Evolutionary conservation across 2,888 invertebrate genomes (phyloP).

Genomic region (Sturmia bella): DNA sequence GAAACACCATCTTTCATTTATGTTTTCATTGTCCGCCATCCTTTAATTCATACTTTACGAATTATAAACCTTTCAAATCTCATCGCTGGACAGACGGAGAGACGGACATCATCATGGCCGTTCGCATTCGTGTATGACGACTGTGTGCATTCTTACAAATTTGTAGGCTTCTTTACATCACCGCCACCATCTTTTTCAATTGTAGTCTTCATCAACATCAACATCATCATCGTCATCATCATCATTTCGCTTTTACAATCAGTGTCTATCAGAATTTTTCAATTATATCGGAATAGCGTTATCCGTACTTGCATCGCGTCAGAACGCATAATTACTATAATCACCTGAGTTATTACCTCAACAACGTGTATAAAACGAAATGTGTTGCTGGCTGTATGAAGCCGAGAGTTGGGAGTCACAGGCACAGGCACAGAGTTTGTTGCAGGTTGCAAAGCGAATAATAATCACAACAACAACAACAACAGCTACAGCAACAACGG

Average conservation of each 20-base stretch:
- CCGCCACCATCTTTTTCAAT: slow-evolving; percentile 51
- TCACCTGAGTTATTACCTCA: slow-evolving; percentile 82
- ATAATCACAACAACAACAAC: slow-evolving; percentile 24
- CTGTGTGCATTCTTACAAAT: background rate
- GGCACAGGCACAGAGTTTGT: slow-evolving; percentile 12
- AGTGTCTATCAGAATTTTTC: slow-evolving; percentile 83
- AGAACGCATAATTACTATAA: slow-evolving; percentile 82
- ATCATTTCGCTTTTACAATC: slow-evolving; percentile 74
- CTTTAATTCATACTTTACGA: slow-evolving; percentile 51
- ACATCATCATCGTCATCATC: slow-evolving; percentile 48
- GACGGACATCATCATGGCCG: slow-evolving; percentile 8
- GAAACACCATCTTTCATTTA: slow-evolving; percentile 66
- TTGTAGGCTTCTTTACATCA: slow-evolving; percentile 54
- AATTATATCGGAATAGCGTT: slow-evolving; percentile 82
- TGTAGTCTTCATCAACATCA: slow-evolving; percentile 30
- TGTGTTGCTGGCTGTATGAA: slow-evolving; percentile 58
- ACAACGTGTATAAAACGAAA: slow-evolving; percentile 73
- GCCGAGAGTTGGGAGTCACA: background rate
- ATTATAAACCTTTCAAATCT: slow-evolving; percentile 55
- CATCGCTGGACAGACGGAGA: background rate
- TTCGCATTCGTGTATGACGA: background rate
- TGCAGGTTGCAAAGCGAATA: slow-evolving; percentile 10
- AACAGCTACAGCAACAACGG: background rate
- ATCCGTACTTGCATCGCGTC: slow-evolving; percentile 81
- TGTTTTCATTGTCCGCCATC: slow-evolving; percentile 54